Base-by-base conservation (phyloP, 2,888 invertebrate genomes). In the Eledone cirrhosa region DNA sequence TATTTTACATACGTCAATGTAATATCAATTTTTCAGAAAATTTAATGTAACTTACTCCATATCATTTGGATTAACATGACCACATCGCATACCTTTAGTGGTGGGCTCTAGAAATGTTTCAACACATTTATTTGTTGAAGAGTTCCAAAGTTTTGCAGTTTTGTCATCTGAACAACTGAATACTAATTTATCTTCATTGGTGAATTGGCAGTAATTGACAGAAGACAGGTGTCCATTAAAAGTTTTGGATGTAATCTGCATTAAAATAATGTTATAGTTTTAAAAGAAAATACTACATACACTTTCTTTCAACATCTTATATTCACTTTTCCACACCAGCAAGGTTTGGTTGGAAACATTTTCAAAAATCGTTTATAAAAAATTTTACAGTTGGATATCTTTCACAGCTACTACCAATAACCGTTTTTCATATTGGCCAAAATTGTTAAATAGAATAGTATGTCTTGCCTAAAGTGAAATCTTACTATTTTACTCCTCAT, bases 161-260 rank as follows among this genome's bases (percentile, higher is more conserved):
- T 84, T 84, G 80, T 90, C 90, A 78, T 84, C 82, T 8, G 89
- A 89, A 11, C 87, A 85, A 41, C 88, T 87, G 16, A 90, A 78
- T n/a, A 89, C 84, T 78, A 84, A 85, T 24, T 83, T 74, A 78
- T 88, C 87, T 77, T 86, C 81, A 69, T 83, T 81, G 75, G 86
- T 84, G 82, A 87, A 88, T 79, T 86, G 85, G 80, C 89, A 90
- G 77, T 86, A 87, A 79, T 87, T 87, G 24, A 89, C 88, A 74
- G 85, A 80, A 67, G 87, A 88, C 76, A 78, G 84, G 79, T 90
- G 90, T 29, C 88, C 90, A 78, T 86, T 82, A n/a, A 89, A 84
- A 16, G 89, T 87, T 80, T 84, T 85, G 59, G 89, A 88, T 78
- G 85, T 84, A 27, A 90, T 88, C 90, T 90, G 80, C 53, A 41